Conservation (phyloP, 2,888 invertebrate genomes). For the Eristalis pertinax region DNA sequence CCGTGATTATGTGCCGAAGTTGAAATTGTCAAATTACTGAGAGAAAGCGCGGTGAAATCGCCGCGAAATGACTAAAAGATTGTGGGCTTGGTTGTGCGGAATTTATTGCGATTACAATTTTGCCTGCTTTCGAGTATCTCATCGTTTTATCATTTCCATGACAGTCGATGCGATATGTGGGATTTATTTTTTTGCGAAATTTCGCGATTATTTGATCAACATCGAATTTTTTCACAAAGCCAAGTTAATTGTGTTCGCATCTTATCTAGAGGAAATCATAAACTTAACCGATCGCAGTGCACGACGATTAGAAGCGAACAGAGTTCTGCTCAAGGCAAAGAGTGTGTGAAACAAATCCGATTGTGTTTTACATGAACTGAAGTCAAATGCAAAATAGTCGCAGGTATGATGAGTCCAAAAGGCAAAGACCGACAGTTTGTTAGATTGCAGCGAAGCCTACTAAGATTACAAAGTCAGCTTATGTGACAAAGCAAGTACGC, state of each 20-base stretch:
- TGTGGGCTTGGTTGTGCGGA: background rate
- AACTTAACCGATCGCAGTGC: background rate
- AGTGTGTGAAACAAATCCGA: background rate
- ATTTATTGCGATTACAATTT: background rate
- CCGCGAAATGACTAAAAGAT: background rate
- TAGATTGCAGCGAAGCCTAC: too few relatives aligned
- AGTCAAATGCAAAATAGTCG: too few relatives aligned
- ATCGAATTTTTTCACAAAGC: background rate
- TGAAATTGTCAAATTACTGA: background rate
- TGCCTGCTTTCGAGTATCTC: background rate
- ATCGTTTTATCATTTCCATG: background rate
- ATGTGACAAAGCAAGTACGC: too few relatives aligned
- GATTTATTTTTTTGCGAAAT: background rate
- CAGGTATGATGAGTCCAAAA: too few relatives aligned
- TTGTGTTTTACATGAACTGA: too few relatives aligned
- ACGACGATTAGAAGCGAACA: too few relatives aligned
- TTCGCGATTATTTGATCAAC: too few relatives aligned
- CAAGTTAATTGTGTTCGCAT: background rate
- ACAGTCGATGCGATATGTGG: background rate
- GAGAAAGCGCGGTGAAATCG: background rate
- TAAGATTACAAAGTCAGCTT: too few relatives aligned
- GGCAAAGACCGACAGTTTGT: too few relatives aligned
- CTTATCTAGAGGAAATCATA: background rate
- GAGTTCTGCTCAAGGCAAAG: background rate
- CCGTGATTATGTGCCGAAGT: background rate